phyloP scores from a whole-genome alignment of 2,888 invertebrate genomes.

The Lucinisca nassula region DNA sequence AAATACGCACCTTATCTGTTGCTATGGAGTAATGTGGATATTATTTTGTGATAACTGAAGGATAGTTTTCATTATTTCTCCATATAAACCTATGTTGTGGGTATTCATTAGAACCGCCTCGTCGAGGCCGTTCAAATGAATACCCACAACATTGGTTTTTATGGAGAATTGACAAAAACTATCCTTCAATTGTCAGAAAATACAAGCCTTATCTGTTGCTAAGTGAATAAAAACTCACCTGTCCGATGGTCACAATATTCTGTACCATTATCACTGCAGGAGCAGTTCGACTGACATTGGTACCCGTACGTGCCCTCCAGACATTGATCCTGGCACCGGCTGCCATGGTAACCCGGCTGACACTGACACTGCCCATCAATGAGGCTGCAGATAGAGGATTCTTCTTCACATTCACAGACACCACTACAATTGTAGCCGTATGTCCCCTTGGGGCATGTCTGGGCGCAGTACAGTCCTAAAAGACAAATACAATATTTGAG shows the following conservation, averaged over 20 bases:
- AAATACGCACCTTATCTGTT: no score
- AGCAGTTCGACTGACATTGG: conserved; percentile 68
- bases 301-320: conserved; percentile 67
- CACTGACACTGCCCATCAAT: conserved; percentile 69
- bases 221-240: conserved; percentile 37
- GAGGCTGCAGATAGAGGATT: conserved; percentile 65
- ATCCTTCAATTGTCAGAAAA: no score
- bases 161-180: no score
- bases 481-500: not conserved
- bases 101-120: no score
- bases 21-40: no score
- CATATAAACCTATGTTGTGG: no score
- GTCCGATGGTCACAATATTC: conserved; percentile 70
- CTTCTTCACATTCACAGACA: conserved; percentile 63
- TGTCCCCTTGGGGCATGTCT: conserved; percentile 51
- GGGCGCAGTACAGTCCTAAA: conserved; percentile 58
- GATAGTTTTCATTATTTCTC: no score
- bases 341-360: conserved; percentile 63
- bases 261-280: conserved; percentile 61
- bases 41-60: no score
- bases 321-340: conserved; percentile 59
- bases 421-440: conserved; percentile 63
- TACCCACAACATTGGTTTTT: no score
- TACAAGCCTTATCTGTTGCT: no score
- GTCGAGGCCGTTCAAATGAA: no score